Evolutionary conservation across 2,113 vertebrate genomes (phyloP).

Genomic region (Verasper variegatus): DNA sequence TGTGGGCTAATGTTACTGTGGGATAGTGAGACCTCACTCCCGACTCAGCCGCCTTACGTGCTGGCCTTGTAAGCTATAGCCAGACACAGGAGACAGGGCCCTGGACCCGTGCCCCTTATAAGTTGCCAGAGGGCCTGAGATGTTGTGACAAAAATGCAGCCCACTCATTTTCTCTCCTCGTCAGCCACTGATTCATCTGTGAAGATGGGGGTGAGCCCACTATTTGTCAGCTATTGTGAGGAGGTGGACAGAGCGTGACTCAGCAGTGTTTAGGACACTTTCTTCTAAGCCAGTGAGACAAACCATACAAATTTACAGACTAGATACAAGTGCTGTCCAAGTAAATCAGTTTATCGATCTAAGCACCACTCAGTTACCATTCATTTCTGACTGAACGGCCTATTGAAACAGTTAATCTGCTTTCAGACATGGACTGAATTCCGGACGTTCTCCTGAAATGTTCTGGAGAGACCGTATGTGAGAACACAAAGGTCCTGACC

Average conservation of each 20-base stretch:
- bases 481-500: too few relatives aligned
- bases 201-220: conserved; percentile 54
- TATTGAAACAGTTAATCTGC: background rate
- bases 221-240: conserved; percentile 59
- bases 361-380: conserved; percentile 1
- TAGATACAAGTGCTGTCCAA: background rate
- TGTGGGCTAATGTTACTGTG: conserved; percentile 58
- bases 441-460: background rate
- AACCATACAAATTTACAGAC: conserved; percentile 20
- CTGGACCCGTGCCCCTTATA: conserved; percentile 56
- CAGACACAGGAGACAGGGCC: conserved; percentile 58
- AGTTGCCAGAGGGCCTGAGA: conserved; percentile 54
- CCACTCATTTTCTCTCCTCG: conserved; percentile 48
- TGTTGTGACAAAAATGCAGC: conserved; percentile 67
- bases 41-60: conserved; percentile 35
- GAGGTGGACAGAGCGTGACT: conserved; percentile 66
- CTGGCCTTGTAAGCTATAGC: conserved; percentile 45
- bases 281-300: conserved; percentile 24
- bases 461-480: too few relatives aligned
- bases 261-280: conserved; percentile 61
- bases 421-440: background rate
- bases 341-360: background rate
- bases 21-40: conserved; percentile 52
- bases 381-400: background rate
- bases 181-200: conserved; percentile 65